phyloP scores from a whole-genome alignment of 2,888 invertebrate species.

The Plagiodera versicolora region DNA sequence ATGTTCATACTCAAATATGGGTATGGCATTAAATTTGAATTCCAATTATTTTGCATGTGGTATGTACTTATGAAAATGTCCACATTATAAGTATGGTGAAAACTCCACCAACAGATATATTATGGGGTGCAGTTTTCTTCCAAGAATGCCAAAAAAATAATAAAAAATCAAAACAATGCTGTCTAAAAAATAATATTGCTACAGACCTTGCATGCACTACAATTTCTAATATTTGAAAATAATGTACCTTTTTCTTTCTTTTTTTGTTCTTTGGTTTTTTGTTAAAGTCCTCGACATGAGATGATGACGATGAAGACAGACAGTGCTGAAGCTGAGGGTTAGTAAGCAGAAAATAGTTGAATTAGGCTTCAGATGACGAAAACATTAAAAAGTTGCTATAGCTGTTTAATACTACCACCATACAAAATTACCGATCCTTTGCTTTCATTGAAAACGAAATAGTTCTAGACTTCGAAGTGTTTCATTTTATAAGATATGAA shows the following conservation, averaged over 20 bases:
- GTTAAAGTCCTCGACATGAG: conserved; percentile 33
- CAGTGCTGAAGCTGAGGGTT: conserved; percentile 31
- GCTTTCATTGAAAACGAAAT: conserved; percentile 7
- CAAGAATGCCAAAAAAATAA: not conserved
- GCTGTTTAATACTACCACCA: too few relatives aligned
- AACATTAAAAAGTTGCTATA: too few relatives aligned
- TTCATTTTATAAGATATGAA: too few relatives aligned
- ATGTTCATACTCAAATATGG: too few relatives aligned
- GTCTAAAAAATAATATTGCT: not conserved
- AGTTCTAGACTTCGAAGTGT: conserved; percentile 3
- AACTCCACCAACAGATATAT: too few relatives aligned
- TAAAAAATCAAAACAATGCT: not conserved
- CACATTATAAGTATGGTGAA: too few relatives aligned
- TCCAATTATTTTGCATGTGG: too few relatives aligned
- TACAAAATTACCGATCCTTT: too few relatives aligned
- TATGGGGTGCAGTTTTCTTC: conserved; percentile 2
- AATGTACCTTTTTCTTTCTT: conserved; percentile 42
- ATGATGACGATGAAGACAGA: conserved; percentile 42
- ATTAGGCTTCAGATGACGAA: not conserved
- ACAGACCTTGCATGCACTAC: conserved; percentile 22
- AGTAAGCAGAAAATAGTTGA: conserved; percentile 16
- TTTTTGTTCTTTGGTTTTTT: conserved; percentile 46
- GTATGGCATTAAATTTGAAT: too few relatives aligned
- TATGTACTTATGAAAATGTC: too few relatives aligned
- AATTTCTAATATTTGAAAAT: not conserved